phyloP scores from a whole-genome alignment of 2,888 invertebrate genomes.

The Lamellibrachia satsuma region DNA sequence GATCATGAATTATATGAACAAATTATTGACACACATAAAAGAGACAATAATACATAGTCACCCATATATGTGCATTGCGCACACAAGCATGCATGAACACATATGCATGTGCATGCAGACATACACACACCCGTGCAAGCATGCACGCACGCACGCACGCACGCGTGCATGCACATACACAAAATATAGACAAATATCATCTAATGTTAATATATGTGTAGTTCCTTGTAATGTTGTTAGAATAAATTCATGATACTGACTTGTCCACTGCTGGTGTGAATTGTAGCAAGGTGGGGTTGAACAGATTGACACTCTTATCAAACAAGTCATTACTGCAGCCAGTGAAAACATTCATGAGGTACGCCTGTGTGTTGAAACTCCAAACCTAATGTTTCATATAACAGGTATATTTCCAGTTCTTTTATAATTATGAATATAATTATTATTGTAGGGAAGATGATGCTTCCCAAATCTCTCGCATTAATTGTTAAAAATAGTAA shows the following conservation, averaged over 20 bases:
- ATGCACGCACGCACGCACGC: too few relatives aligned
- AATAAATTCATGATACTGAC: too few relatives aligned
- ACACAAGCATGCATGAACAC: too few relatives aligned
- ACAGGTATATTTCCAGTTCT: background rate
- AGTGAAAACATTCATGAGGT: background rate
- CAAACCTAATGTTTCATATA: background rate
- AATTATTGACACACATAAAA: too few relatives aligned
- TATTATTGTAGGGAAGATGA: background rate
- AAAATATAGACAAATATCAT: too few relatives aligned
- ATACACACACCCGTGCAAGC: too few relatives aligned
- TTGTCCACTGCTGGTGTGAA: too few relatives aligned
- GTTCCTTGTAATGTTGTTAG: background rate
- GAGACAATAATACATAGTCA: too few relatives aligned
- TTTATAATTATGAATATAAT: background rate
- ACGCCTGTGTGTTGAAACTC: background rate
- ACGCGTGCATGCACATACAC: too few relatives aligned
- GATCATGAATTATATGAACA: background rate
- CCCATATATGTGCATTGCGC: too few relatives aligned
- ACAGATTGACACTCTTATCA: background rate
- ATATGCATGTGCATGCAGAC: too few relatives aligned
- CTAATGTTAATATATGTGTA: background rate
- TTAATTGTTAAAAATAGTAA: background rate
- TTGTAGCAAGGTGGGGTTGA: background rate
- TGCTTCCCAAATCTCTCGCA: background rate
- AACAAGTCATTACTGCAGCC: background rate